Evolutionary conservation across 2,888 invertebrate species (phyloP).

Genomic region (Tridacna gigas): DNA sequence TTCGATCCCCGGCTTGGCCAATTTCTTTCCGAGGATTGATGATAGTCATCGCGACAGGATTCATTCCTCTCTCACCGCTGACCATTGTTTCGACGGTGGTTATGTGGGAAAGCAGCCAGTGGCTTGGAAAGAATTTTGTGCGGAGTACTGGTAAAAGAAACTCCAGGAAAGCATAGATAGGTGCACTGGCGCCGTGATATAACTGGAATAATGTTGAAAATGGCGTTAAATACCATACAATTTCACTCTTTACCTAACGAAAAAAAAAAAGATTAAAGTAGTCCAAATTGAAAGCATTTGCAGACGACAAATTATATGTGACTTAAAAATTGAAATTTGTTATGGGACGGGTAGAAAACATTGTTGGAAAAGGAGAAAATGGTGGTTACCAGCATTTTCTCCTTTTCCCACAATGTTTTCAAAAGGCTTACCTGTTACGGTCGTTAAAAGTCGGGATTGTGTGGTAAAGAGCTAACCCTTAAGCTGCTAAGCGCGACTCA

Average conservation of each 20-base stretch:
- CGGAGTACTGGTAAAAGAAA: no score
- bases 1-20: no score
- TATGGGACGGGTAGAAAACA: background rate
- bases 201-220: background rate
- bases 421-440: background rate
- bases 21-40: no score
- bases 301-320: no score
- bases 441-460: background rate
- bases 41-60: no score
- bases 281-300: background rate
- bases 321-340: no score
- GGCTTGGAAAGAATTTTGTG: no score
- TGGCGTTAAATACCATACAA: background rate
- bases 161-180: no score
- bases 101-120: no score
- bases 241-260: background rate
- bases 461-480: background rate
- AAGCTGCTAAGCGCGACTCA: no score
- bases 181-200: background rate
- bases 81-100: no score
- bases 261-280: background rate
- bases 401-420: background rate
- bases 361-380: background rate
- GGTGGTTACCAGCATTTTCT: background rate
- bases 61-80: no score